Evolutionary conservation across 2,888 invertebrate genomes (phyloP).

Genomic region (Acleris literana): DNA sequence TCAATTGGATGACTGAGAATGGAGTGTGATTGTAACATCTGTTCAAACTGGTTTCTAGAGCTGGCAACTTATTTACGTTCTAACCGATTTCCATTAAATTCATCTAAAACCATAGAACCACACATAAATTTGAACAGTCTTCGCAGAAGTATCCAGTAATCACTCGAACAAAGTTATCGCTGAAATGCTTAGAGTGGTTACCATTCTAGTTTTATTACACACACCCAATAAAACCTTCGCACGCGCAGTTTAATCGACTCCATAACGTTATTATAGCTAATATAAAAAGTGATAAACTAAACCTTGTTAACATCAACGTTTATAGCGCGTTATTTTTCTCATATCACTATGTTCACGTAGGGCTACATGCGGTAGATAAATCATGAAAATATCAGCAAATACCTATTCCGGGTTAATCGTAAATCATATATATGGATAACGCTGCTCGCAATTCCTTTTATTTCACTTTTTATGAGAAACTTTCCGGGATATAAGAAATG

Average conservation of each 20-base stretch:
- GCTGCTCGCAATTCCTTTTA: conserved; percentile 61
- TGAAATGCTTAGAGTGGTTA: conserved; percentile 9
- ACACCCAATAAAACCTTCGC: conserved; percentile 11
- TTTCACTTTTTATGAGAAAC: conserved; percentile 73
- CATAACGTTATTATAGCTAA: conserved; percentile 8
- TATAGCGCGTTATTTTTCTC: conserved; percentile 29
- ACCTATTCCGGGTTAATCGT: conserved; percentile 62
- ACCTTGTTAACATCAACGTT: conserved; percentile 21
- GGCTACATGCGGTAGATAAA: conserved; percentile 48
- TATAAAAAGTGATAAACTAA: conserved; percentile 19
- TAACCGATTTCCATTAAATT: no score
- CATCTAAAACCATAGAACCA: no score
- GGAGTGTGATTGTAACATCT: no score
- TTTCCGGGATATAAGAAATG: conserved; percentile 66
- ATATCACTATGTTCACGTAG: conserved; percentile 33
- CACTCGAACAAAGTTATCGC: conserved; percentile 5
- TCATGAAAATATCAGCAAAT: conserved; percentile 59
- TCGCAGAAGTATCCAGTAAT: no score
- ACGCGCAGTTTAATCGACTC: conserved; percentile 8
- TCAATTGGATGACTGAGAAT: no score
- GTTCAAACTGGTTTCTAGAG: no score
- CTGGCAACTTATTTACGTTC: no score
- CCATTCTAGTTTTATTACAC: conserved; percentile 10
- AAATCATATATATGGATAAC: conserved; percentile 69
- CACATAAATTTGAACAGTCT: no score